Evolutionary conservation across 2,113 vertebrate genomes (phyloP).

Genomic region (Alligator sinensis): DNA sequence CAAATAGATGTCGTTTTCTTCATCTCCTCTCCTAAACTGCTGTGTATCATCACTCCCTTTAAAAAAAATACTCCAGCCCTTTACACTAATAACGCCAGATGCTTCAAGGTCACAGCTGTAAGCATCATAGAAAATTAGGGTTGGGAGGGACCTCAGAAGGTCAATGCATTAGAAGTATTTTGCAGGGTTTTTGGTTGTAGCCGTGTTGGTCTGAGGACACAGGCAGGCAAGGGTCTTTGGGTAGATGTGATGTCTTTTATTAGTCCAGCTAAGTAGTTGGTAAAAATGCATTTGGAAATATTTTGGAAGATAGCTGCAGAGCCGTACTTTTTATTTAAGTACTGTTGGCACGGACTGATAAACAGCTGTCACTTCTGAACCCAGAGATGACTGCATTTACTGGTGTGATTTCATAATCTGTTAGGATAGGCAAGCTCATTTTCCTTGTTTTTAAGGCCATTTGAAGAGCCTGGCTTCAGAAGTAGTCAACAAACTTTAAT

Average conservation of each 20-base stretch:
- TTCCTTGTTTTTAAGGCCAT: not conserved
- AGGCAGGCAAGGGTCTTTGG: too few species aligned
- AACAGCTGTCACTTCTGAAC: not conserved
- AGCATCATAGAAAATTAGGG: too few species aligned
- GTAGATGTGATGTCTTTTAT: too few species aligned
- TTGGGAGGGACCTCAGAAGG: too few species aligned
- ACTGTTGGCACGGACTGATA: fast-evolving
- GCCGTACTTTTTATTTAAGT: too few species aligned
- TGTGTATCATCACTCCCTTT: not conserved
- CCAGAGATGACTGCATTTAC: not conserved
- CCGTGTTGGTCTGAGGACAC: too few species aligned
- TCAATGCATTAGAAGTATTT: too few species aligned
- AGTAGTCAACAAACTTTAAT: not conserved
- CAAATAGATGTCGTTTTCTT: not conserved
- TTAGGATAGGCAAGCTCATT: not conserved
- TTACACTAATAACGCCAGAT: fast-evolving
- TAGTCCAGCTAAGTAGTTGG: too few species aligned
- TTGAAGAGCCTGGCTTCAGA: not conserved
- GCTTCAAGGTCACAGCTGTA: not conserved
- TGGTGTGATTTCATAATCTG: not conserved
- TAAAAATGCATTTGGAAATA: too few species aligned
- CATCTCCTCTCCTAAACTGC: not conserved
- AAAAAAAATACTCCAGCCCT: fast-evolving
- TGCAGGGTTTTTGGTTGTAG: too few species aligned
- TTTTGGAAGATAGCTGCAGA: not conserved